These are phyloP conservation scores for Hesperia comma DNA, from an alignment of 2,888 invertebrate species.

Conservation along the genomic window DNA sequence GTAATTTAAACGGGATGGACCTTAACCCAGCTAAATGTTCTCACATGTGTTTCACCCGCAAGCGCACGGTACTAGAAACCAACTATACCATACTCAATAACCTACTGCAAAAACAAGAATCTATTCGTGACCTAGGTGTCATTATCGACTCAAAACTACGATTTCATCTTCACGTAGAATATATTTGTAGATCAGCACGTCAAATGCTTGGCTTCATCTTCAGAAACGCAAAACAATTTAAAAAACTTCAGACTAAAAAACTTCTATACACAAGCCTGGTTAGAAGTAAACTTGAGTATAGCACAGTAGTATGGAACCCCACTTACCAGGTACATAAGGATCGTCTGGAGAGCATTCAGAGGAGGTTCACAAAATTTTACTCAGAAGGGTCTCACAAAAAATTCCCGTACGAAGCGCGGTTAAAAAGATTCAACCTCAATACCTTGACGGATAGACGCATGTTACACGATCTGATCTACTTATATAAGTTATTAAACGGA, in stretches of 20 bases:
- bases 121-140: neutral
- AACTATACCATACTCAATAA: neutral
- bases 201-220: too few relatives aligned
- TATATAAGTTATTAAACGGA: neutral
- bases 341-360: neutral
- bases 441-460: neutral
- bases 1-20: conserved; percentile 26
- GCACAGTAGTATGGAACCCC: too few relatives aligned
- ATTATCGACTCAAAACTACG: too few relatives aligned
- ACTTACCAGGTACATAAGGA: too few relatives aligned
- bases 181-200: conserved; percentile 2
- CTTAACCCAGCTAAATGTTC: conserved; percentile 27
- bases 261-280: too few relatives aligned
- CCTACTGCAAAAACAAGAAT: neutral
- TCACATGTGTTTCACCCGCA: conserved; percentile 1
- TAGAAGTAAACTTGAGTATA: too few relatives aligned
- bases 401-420: neutral
- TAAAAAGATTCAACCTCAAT: neutral
- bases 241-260: too few relatives aligned
- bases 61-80: neutral
- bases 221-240: too few relatives aligned
- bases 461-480: too few relatives aligned
- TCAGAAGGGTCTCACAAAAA: neutral
- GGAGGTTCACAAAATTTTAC: neutral
- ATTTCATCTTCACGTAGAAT: neutral